These are phyloP conservation scores for Gorsachius goisagi DNA, from an alignment of 2,113 vertebrate species.

Conservation along the genomic window DNA sequence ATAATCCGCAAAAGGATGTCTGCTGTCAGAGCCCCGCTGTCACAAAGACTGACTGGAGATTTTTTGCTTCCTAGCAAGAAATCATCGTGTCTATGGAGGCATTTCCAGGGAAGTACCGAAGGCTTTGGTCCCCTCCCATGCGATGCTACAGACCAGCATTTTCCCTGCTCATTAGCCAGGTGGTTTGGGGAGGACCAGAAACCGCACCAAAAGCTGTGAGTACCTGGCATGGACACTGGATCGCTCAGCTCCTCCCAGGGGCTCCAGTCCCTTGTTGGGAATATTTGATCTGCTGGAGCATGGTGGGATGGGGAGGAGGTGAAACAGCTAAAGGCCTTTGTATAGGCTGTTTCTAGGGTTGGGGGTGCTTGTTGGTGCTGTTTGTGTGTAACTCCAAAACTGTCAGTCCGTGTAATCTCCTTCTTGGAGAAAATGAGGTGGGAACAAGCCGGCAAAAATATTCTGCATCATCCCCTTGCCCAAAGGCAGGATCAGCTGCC, in stretches of 20 bases:
- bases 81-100: fast-evolving
- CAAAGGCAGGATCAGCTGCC: not conserved
- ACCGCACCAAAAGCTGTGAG: not conserved
- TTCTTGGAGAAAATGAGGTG: not conserved
- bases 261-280: not conserved
- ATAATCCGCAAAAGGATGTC: not conserved
- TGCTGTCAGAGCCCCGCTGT: not conserved
- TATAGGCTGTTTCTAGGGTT: not conserved
- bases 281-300: not conserved
- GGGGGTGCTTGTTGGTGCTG: fast-evolving
- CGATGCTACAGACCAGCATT: not conserved
- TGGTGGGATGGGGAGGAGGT: not conserved
- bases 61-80: not conserved
- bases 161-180: fast-evolving
- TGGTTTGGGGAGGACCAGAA: not conserved
- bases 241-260: not conserved
- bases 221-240: not conserved
- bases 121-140: not conserved
- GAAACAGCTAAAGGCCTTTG: not conserved
- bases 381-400: not conserved
- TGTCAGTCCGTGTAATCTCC: not conserved
- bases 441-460: not conserved
- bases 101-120: not conserved
- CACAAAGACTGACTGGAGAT: not conserved
- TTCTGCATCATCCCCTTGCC: not conserved